phyloP scores from a whole-genome alignment of 2,888 invertebrate species.

The Herminia tarsipennalis region DNA sequence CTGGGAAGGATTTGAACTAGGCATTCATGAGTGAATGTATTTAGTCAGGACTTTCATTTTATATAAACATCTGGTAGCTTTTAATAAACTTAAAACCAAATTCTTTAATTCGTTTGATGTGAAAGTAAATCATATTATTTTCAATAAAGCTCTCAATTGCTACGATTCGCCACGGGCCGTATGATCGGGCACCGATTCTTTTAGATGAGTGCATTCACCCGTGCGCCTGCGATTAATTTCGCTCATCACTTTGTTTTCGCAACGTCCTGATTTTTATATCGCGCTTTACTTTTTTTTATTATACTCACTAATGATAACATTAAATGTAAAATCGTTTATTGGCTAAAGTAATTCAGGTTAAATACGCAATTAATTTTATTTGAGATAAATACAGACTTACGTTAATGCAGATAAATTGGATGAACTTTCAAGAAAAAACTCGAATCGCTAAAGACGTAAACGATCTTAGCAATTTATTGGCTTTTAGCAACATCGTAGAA shows the following conservation, averaged over 20 bases:
- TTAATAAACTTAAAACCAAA: background rate
- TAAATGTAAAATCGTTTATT: background rate
- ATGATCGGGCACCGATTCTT: conserved; percentile 30
- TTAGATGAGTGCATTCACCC: conserved; percentile 51
- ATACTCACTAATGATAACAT: background rate
- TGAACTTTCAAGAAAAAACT: background rate
- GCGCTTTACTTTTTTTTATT: too few species aligned
- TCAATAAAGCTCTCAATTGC: conserved; percentile 27
- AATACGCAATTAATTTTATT: too few species aligned
- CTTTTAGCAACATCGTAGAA: conserved; percentile 2
- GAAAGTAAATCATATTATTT: conserved; percentile 32
- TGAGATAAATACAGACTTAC: too few species aligned
- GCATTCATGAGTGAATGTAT: too few species aligned
- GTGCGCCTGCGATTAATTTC: conserved; percentile 44
- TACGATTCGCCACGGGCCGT: conserved; percentile 23
- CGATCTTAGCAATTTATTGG: background rate
- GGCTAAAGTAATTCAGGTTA: too few species aligned
- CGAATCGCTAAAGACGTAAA: background rate
- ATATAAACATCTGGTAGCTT: too few species aligned
- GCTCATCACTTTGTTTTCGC: conserved; percentile 42
- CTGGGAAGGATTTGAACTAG: too few species aligned
- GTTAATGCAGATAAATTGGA: too few species aligned
- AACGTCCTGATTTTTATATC: conserved; percentile 15
- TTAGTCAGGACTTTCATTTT: too few species aligned
- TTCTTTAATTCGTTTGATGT: conserved; percentile 11